phyloP scores from a whole-genome alignment of 2,888 invertebrate species.

The Parnassius mnemosyne region DNA sequence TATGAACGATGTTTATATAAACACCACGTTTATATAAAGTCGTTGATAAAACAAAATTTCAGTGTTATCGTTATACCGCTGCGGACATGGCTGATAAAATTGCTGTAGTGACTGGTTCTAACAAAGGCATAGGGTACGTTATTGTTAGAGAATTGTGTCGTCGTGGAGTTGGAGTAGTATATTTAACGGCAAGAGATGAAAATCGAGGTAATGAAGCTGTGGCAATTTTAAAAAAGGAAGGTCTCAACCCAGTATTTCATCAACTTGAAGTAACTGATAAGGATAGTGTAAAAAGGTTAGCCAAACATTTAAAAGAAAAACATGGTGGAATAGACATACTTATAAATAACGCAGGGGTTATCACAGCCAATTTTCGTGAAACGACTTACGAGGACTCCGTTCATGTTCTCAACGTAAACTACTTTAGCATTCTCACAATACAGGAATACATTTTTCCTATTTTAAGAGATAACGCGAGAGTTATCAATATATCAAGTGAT shows the following conservation, averaged over 20 bases:
- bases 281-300: conserved; percentile 37
- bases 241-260: conserved; percentile 52
- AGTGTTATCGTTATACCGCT: background rate
- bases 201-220: conserved; percentile 77
- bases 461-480: conserved; percentile 38
- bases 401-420: conserved; percentile 39
- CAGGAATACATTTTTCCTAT: conserved; percentile 38
- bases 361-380: conserved; percentile 29
- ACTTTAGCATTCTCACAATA: conserved; percentile 35
- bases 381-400: conserved; percentile 39
- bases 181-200: conserved; percentile 82
- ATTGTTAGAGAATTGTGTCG: conserved; percentile 81
- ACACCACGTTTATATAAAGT: background rate
- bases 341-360: conserved; percentile 43
- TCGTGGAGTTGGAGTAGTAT: conserved; percentile 82
- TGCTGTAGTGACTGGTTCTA: conserved; percentile 81
- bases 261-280: conserved; percentile 41
- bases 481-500: conserved; percentile 38
- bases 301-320: conserved; percentile 35
- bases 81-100: conserved; percentile 42
- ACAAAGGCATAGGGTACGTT: conserved; percentile 84
- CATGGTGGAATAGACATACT: conserved; percentile 43
- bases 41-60: too few species aligned
- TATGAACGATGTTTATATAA: background rate
- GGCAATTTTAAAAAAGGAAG: conserved; percentile 69